phyloP scores from a whole-genome alignment of 35 echinoderm and acorn worm genomes.

The Hemicentrotus pulcherrimus region DNA sequence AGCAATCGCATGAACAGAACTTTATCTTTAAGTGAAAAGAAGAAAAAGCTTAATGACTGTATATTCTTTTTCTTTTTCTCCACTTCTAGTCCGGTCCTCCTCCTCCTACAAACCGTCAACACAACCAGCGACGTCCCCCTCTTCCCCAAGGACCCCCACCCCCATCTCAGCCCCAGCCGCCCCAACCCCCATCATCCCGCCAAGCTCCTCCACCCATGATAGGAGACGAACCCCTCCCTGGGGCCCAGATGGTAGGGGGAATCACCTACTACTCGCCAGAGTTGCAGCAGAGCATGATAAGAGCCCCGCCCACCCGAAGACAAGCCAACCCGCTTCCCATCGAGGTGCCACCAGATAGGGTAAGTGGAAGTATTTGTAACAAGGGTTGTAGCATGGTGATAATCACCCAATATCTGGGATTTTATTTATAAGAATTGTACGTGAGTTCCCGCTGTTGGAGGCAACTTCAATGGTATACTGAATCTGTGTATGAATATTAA shows the following conservation, averaged over 20 bases:
- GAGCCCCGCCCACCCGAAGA: not conserved
- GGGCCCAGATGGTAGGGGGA: slow-evolving; percentile 27
- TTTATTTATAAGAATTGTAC: not conserved
- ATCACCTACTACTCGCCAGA: slow-evolving; percentile 48
- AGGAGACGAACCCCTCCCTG: not conserved
- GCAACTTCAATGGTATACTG: too few species aligned
- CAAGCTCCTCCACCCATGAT: not conserved
- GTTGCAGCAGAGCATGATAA: slow-evolving; percentile 40
- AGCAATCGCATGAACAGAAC: too few species aligned
- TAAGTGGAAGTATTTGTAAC: not conserved
- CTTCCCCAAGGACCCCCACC: slow-evolving; percentile 14
- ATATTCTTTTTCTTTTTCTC: not conserved
- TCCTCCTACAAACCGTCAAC: slow-evolving; percentile 14
- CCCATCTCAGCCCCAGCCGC: not conserved
- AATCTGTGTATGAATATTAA: too few species aligned
- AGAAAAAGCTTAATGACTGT: too few species aligned
- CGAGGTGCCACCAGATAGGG: not conserved
- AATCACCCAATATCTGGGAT: not conserved
- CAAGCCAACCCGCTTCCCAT: slow-evolving; percentile 46
- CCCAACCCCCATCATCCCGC: not conserved
- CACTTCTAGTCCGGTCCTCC: not conserved
- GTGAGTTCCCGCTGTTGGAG: too few species aligned
- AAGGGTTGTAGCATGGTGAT: not conserved
- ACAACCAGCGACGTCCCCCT: not conserved
- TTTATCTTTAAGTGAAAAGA: too few species aligned